A percentile compares a stretch with the other conserved stretches of the same genome.
Conservation (phyloP, 2,888 invertebrate species). For the Drosophila monieri region DNA sequence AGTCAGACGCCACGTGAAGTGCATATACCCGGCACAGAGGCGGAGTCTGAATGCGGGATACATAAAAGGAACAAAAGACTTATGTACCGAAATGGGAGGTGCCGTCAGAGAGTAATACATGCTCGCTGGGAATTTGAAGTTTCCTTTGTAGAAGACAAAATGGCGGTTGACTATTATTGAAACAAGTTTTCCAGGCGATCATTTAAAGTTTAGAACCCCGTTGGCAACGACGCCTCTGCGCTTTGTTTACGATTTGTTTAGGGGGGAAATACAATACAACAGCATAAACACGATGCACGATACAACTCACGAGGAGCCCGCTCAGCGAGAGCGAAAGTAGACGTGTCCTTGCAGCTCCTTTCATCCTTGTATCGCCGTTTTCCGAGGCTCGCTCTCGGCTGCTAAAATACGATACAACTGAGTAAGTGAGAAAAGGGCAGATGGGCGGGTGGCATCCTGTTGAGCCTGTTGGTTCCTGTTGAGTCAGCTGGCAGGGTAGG, state of each 20-base stretch:
- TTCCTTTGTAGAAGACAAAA: slow-evolving; percentile 51
- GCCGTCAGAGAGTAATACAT: slow-evolving; percentile 37
- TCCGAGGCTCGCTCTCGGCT: slow-evolving; percentile 57
- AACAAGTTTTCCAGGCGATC: slow-evolving; percentile 6
- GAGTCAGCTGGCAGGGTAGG: slow-evolving; percentile 64
- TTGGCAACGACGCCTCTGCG: slow-evolving; percentile 74
- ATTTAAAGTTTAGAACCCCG: slow-evolving; percentile 36
- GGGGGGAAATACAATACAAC: slow-evolving; percentile 50
- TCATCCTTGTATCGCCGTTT: slow-evolving; percentile 79
- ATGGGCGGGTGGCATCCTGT: slow-evolving; percentile 54
- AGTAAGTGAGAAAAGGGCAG: slow-evolving; percentile 1
- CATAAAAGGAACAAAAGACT: slow-evolving; percentile 47
- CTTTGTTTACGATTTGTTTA: slow-evolving; percentile 82
- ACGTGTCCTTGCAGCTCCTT: slow-evolving; percentile 35
- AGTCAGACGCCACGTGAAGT: slow-evolving; percentile 54
- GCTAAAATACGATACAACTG: slow-evolving; percentile 68
- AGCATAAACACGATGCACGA: slow-evolving; percentile 67
- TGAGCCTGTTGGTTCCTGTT: slow-evolving; percentile 65
- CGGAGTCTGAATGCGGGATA: slow-evolving; percentile 70
- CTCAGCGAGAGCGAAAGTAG: slow-evolving; percentile 69
- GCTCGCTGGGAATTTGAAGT: not conserved
- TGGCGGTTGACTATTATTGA: slow-evolving; percentile 49
- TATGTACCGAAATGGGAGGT: slow-evolving; percentile 66
- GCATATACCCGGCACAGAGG: slow-evolving; percentile 76
- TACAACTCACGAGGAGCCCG: slow-evolving; percentile 39